Conservation (phyloP, 2,113 vertebrate species). For the Capra hircus region DNA sequence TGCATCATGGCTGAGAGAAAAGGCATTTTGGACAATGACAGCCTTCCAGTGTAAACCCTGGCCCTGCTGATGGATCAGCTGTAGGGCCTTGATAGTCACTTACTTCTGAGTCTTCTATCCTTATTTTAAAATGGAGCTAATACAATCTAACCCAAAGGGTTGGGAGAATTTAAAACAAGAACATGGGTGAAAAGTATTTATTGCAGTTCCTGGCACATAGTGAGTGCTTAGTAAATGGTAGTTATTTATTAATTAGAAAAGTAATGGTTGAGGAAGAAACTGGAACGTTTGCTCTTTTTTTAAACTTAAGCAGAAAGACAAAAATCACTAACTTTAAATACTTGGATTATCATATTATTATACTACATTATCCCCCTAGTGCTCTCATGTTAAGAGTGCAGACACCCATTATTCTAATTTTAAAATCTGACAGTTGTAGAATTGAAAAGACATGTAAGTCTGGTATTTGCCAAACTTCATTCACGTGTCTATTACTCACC, state of each 20-base stretch:
- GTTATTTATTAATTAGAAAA: conserved; percentile 30
- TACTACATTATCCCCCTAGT: background rate
- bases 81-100: background rate
- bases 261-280: background rate
- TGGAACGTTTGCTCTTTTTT: background rate
- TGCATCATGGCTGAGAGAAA: background rate
- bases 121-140: background rate
- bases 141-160: background rate
- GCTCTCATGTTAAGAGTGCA: background rate
- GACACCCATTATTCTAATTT: background rate
- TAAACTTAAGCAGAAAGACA: background rate
- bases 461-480: background rate
- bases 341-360: background rate
- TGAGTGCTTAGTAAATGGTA: background rate
- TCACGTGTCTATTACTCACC: background rate
- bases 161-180: background rate
- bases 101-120: background rate
- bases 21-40: background rate
- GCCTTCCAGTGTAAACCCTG: background rate
- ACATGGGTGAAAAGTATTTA: background rate
- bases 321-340: background rate
- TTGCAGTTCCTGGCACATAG: background rate
- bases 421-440: background rate
- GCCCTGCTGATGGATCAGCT: background rate
- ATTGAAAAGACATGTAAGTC: background rate